Conservation (phyloP, 2,797 vertebrate genomes). For the Limosa lapponica region DNA sequence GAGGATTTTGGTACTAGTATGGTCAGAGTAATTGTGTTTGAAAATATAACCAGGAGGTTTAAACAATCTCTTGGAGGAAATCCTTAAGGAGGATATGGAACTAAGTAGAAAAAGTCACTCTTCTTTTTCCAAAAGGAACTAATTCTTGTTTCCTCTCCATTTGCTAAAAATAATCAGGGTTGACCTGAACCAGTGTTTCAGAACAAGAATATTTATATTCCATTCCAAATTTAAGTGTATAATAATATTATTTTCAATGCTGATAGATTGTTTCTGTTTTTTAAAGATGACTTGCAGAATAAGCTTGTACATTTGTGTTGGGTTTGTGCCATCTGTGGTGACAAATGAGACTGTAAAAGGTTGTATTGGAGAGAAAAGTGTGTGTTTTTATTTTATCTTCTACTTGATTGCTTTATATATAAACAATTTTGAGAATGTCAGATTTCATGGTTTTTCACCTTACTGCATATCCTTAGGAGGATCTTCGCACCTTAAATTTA, state of each 20-base stretch:
- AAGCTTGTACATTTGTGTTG: fast-evolving
- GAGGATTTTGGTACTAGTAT: neutral
- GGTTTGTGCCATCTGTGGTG: neutral
- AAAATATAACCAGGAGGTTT: neutral
- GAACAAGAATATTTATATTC: neutral
- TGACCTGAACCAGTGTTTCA: neutral
- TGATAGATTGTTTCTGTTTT: neutral
- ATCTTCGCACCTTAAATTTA: neutral
- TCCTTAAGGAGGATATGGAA: neutral
- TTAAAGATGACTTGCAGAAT: neutral
- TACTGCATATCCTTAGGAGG: neutral
- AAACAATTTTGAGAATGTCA: neutral
- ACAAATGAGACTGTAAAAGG: neutral
- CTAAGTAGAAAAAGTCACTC: neutral
- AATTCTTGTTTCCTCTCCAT: neutral
- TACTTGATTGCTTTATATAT: neutral
- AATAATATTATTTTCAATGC: neutral
- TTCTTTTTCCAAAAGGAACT: neutral
- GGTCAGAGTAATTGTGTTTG: neutral
- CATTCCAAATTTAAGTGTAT: neutral
- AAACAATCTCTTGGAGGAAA: neutral
- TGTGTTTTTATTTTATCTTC: neutral
- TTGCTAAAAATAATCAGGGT: neutral
- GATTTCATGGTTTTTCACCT: neutral
- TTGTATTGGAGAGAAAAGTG: neutral